Percentiles rank a stretch among this genome's conserved stretches.
Evolutionary conservation across 2,888 invertebrate species (phyloP).

Genomic region (Pterostichus niger): DNA sequence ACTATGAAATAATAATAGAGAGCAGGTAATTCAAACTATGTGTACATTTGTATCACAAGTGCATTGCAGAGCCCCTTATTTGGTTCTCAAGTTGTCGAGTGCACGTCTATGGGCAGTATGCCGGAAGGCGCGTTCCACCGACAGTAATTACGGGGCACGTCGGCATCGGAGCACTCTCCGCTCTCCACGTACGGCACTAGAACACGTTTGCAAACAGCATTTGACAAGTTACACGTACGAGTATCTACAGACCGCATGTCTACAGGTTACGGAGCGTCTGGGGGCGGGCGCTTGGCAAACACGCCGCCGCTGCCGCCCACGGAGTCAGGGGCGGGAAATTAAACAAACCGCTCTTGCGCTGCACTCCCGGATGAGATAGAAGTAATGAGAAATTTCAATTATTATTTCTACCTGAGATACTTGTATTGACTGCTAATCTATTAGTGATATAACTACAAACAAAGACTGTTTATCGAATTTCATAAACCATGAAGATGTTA

Average conservation of each 20-base stretch:
- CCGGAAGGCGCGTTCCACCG: constrained; percentile 47
- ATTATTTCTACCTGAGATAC: no score
- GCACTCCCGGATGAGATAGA: constrained; percentile 17
- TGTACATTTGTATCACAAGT: no score
- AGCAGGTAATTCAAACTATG: neutral
- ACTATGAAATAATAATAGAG: neutral
- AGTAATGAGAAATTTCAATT: neutral
- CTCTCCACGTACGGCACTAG: constrained; percentile 64
- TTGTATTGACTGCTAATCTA: no score
- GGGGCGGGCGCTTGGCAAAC: constrained; percentile 41
- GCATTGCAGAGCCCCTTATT: constrained; percentile 3
- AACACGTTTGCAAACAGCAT: constrained; percentile 67
- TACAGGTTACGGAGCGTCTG: constrained; percentile 57
- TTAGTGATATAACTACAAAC: no score
- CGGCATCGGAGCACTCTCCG: constrained; percentile 30
- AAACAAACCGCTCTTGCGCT: constrained; percentile 73
- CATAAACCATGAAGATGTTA: no score
- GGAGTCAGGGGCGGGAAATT: constrained; percentile 72
- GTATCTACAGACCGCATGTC: constrained; percentile 66
- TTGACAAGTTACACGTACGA: constrained; percentile 67
- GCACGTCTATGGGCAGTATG: neutral
- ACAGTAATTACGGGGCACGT: constrained; percentile 63
- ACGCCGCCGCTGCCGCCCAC: constrained; percentile 22
- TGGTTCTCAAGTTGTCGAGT: neutral
- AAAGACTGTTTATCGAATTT: no score